A percentile compares a stretch with the other conserved stretches of the same genome.
Conservation (phyloP, 2,797 vertebrate species). For the Notolabrus celidotus region DNA sequence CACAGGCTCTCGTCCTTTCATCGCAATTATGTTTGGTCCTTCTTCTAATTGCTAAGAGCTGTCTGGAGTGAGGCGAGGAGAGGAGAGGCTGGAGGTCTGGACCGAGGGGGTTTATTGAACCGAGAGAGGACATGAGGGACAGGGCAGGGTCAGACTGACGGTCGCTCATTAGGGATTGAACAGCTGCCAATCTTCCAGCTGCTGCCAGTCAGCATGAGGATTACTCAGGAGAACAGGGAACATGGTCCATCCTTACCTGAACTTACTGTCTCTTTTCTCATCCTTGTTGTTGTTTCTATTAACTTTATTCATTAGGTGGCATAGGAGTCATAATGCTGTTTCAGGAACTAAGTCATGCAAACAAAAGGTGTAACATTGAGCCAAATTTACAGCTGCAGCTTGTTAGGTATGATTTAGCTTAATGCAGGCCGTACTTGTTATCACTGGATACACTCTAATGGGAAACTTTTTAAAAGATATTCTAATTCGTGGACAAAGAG, state of each 20-base stretch:
- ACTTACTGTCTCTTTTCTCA: background rate
- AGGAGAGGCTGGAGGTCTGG: constrained; percentile 28
- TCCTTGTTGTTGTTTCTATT: too few relatives aligned
- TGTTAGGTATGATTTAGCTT: too few relatives aligned
- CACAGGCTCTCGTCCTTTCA: constrained; percentile 68
- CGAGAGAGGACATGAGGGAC: constrained; percentile 38
- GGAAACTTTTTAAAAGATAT: too few relatives aligned
- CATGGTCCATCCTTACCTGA: background rate
- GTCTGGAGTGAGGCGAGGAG: constrained; percentile 50
- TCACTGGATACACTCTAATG: too few relatives aligned
- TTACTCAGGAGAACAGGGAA: constrained; percentile 34
- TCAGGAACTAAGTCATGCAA: too few relatives aligned
- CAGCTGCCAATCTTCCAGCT: constrained; percentile 71
- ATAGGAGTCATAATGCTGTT: too few relatives aligned
- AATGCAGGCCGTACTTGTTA: too few relatives aligned
- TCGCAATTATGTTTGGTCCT: constrained; percentile 48
- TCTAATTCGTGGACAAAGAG: too few relatives aligned
- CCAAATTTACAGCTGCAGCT: too few relatives aligned
- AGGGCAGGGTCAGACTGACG: constrained; percentile 67
- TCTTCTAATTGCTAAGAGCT: constrained; percentile 69
- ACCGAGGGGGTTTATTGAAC: constrained; percentile 63
- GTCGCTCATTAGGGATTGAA: constrained; percentile 75
- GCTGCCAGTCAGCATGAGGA: constrained; percentile 58
- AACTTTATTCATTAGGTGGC: too few relatives aligned
- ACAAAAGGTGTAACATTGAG: too few relatives aligned